Conservation (phyloP, 2,797 vertebrate species). For the Gymnothorax javanicus region DNA sequence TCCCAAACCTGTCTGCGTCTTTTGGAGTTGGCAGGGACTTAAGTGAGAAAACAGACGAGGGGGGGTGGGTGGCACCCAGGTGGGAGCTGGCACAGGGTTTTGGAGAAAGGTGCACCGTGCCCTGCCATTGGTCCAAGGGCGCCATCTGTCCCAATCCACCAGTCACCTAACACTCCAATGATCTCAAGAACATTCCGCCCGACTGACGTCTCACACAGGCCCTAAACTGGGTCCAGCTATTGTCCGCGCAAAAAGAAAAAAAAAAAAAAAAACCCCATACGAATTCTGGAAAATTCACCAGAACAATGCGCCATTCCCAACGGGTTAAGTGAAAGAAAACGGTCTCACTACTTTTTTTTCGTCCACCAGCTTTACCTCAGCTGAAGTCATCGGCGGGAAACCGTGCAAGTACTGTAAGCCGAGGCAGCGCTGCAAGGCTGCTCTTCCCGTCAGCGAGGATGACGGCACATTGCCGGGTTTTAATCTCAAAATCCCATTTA, state of each 20-base stretch:
- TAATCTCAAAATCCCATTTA: constrained; percentile 68
- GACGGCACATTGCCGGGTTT: constrained; percentile 60
- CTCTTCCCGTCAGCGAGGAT: constrained; percentile 53
- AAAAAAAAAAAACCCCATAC: neutral
- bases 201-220: neutral
- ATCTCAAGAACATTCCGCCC: neutral
- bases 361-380: neutral
- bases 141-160: constrained; percentile 64
- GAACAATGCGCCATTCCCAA: neutral
- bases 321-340: neutral
- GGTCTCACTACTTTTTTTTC: neutral
- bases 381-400: neutral
- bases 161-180: neutral
- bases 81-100: constrained; percentile 63
- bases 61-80: constrained; percentile 83
- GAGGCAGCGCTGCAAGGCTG: neutral
- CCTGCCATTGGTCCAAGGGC: constrained; percentile 61
- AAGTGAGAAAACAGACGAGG: constrained; percentile 70
- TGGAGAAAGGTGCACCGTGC: constrained; percentile 53
- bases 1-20: constrained; percentile 31
- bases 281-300: neutral
- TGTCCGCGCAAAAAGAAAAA: neutral
- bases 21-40: constrained; percentile 51
- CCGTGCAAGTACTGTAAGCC: neutral
- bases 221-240: neutral